Evolutionary conservation across 2,113 vertebrate species (phyloP).

Genomic region (Seriola quinqueradiata): DNA sequence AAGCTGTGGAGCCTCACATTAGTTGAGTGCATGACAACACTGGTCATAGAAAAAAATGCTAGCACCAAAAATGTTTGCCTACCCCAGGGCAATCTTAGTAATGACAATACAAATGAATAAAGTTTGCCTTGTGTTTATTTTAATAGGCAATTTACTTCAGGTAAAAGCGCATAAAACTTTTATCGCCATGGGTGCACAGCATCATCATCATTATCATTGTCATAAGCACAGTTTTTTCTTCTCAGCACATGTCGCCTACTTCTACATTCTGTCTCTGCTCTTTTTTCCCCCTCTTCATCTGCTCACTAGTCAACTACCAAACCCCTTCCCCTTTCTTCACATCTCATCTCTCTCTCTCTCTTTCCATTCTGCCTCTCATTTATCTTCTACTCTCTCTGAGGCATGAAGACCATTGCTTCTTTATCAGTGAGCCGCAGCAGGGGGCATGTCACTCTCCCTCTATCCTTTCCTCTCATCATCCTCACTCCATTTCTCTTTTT

Average conservation of each 20-base stretch:
- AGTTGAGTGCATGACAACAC: neutral
- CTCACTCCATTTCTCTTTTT: conserved; percentile 28
- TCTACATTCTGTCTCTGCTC: conserved; percentile 11
- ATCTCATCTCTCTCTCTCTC: conserved; percentile 55
- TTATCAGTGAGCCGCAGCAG: conserved; percentile 70
- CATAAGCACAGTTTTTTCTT: conserved; percentile 17
- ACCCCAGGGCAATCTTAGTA: neutral
- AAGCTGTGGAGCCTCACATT: neutral
- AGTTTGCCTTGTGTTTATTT: neutral
- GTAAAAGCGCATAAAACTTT: neutral
- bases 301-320: conserved; percentile 30
- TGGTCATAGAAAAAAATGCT: neutral
- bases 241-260: conserved; percentile 19
- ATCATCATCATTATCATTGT: conserved; percentile 28
- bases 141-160: conserved; percentile 4
- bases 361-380: conserved; percentile 62
- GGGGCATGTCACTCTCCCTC: conserved; percentile 54
- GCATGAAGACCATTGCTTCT: conserved; percentile 56
- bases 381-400: conserved; percentile 56
- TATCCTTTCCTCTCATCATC: conserved; percentile 43
- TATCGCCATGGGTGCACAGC: neutral
- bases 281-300: conserved; percentile 9
- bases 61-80: neutral
- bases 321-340: conserved; percentile 35
- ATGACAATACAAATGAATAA: conserved; percentile 9